phyloP scores from a whole-genome alignment of 2,113 vertebrate genomes.

The Vicugna pacos region DNA sequence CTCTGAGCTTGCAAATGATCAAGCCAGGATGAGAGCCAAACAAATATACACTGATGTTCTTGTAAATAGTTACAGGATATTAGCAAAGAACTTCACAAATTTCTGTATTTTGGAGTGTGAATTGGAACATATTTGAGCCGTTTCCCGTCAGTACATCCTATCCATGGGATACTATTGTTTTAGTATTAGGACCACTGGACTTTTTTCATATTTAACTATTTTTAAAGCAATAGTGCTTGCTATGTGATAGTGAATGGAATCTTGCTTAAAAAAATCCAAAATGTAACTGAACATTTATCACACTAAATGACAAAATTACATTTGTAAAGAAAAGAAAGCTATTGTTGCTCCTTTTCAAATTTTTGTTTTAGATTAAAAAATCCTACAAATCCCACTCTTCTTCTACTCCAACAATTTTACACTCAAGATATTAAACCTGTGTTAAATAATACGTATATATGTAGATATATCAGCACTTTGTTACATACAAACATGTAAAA shows the following conservation, averaged over 20 bases:
- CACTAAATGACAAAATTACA: background rate
- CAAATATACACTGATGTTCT: background rate
- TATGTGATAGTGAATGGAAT: background rate
- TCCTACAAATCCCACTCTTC: background rate
- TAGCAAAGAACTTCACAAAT: background rate
- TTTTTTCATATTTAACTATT: background rate
- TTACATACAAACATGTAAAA: background rate
- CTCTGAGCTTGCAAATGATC: background rate
- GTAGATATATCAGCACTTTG: background rate
- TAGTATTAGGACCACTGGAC: background rate
- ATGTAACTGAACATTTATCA: background rate
- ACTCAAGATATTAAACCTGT: background rate
- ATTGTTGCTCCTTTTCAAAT: background rate
- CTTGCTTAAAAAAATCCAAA: background rate
- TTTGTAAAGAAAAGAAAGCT: background rate
- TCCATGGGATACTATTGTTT: background rate
- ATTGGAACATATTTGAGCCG: background rate
- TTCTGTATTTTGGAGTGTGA: background rate
- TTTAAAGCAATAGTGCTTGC: background rate
- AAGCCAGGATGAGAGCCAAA: background rate
- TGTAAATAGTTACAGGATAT: background rate
- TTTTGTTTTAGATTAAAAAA: background rate
- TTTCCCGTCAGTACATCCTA: background rate
- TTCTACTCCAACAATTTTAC: background rate
- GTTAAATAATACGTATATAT: background rate